These are phyloP conservation scores for Electrophaes corylata DNA, from an alignment of 2,888 invertebrate species.

Conservation along the genomic window DNA sequence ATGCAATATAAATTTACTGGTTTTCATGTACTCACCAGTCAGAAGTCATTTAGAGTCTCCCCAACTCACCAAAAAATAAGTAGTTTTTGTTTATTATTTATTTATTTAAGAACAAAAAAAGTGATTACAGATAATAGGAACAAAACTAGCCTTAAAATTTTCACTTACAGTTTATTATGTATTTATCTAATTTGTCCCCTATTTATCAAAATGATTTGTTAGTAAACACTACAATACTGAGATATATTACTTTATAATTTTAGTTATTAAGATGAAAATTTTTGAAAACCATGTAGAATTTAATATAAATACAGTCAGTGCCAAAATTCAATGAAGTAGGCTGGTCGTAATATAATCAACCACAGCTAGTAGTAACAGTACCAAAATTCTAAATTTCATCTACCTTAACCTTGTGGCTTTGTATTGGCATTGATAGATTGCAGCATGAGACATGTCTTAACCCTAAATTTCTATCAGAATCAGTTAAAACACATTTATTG, in stretches of 20 bases:
- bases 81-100: not conserved
- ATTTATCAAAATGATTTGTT: not conserved
- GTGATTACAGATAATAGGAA: too few species aligned
- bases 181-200: too few species aligned
- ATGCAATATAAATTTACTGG: slow-evolving; percentile 2
- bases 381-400: slow-evolving; percentile 31
- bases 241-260: too few species aligned
- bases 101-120: too few species aligned
- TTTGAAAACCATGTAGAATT: too few species aligned
- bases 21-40: not conserved
- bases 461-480: slow-evolving; percentile 9
- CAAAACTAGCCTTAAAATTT: too few species aligned
- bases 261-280: not conserved
- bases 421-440: slow-evolving; percentile 33
- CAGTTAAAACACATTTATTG: not conserved
- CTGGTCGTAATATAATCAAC: not conserved
- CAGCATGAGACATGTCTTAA: slow-evolving; percentile 36
- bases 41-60: not conserved
- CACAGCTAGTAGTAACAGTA: not conserved
- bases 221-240: too few species aligned
- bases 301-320: too few species aligned
- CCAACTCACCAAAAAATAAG: not conserved
- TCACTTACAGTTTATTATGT: too few species aligned
- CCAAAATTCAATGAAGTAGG: too few species aligned
- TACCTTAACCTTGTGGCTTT: slow-evolving; percentile 33